Evolutionary conservation across 1,140 invertebrate genomes (phyloP).

Genomic region (Samia ricini): DNA sequence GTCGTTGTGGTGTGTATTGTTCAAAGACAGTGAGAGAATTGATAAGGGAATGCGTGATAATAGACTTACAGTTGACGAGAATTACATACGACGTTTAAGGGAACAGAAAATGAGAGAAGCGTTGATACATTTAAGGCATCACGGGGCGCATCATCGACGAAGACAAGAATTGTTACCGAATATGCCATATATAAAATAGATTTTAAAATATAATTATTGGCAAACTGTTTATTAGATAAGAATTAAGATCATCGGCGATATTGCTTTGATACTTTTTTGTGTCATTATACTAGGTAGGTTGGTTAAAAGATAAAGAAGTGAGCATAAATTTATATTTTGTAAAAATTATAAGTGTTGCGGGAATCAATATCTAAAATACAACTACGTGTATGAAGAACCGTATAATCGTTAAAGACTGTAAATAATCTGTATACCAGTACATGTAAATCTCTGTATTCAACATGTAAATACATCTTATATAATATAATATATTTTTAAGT

Average conservation of each 20-base stretch:
- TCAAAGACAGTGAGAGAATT: slow-evolving; percentile 68
- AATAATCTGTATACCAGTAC: slow-evolving; percentile 29
- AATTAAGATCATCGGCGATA: not conserved
- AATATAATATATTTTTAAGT: slow-evolving; percentile 36
- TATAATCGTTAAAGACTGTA: slow-evolving; percentile 16
- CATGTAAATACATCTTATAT: slow-evolving; percentile 62
- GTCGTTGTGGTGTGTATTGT: slow-evolving; percentile 76
- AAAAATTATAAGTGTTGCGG: not conserved
- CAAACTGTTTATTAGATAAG: not conserved
- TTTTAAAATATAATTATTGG: not conserved
- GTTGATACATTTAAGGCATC: slow-evolving; percentile 63
- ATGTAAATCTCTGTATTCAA: slow-evolving; percentile 37
- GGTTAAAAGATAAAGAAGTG: not conserved
- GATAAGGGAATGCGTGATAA: slow-evolving; percentile 39
- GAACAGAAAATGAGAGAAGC: slow-evolving; percentile 64
- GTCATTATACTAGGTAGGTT: not conserved
- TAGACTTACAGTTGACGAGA: slow-evolving; percentile 56
- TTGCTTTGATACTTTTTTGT: not conserved
- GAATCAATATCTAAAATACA: slow-evolving; percentile 6
- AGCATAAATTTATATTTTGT: not conserved
- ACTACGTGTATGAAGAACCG: not conserved
- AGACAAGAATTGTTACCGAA: slow-evolving; percentile 51
- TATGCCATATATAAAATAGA: slow-evolving; percentile 62
- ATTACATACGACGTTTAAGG: slow-evolving; percentile 57
- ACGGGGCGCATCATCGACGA: slow-evolving; percentile 56